These are phyloP conservation scores for Alcedo quadribrachys DNA, from an alignment of 2,797 vertebrate genomes.

Conservation along the genomic window DNA sequence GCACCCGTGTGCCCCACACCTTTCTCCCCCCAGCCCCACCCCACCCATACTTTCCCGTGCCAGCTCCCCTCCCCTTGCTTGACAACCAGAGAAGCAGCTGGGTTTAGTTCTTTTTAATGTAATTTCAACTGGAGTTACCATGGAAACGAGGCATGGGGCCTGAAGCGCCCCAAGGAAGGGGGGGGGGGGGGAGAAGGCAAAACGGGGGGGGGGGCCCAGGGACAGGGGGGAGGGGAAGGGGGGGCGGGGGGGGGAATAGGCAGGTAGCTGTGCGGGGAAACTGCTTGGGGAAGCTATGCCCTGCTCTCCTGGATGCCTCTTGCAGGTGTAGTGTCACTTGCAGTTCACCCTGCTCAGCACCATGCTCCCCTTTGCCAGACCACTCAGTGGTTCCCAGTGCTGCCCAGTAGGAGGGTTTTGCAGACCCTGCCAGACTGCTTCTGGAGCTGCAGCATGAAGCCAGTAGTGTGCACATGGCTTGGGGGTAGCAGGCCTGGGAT, in stretches of 20 bases:
- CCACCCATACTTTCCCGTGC: background rate
- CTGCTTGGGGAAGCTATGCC: background rate
- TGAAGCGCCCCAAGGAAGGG: conserved; percentile 2
- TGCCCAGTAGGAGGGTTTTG: background rate
- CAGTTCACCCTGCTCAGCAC: background rate
- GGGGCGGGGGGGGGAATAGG: background rate
- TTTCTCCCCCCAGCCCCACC: background rate
- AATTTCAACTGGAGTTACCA: conserved; percentile 59
- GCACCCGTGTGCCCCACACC: background rate
- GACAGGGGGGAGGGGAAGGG: background rate
- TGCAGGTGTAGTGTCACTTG: background rate
- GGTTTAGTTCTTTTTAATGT: conserved; percentile 68
- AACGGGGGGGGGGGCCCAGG: background rate
- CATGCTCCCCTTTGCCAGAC: accelerated
- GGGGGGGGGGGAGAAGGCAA: too few relatives aligned
- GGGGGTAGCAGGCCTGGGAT: too few relatives aligned
- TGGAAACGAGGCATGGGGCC: conserved; percentile 46
- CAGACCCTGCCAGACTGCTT: background rate
- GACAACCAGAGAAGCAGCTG: conserved; percentile 47
- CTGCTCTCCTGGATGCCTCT: background rate
- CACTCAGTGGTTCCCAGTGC: background rate
- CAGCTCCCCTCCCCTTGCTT: background rate
- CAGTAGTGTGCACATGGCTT: background rate
- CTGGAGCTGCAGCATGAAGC: background rate
- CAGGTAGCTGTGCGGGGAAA: background rate